These are phyloP conservation scores for Drosophila fulvimacula DNA, from an alignment of 2,888 invertebrate genomes.

Conservation along the genomic window DNA sequence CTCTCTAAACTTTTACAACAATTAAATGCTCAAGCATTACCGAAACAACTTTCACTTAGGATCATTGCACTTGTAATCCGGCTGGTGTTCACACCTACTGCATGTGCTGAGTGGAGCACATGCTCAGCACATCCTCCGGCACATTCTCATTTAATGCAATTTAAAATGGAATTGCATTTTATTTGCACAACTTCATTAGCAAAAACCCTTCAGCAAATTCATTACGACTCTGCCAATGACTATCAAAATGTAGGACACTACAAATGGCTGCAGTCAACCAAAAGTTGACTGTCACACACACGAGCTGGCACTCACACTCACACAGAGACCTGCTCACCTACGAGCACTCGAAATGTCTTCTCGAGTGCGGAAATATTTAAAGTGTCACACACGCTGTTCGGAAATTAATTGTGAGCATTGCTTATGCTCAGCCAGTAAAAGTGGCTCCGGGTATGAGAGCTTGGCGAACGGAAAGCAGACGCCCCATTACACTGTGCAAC, in stretches of 20 bases:
- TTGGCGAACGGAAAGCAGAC: constrained; percentile 6
- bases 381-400: constrained; percentile 74
- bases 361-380: constrained; percentile 81
- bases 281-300: constrained; percentile 38
- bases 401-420: constrained; percentile 74
- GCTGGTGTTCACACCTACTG: constrained; percentile 41
- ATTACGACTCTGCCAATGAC: constrained; percentile 69
- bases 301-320: constrained; percentile 7
- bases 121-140: constrained; percentile 21
- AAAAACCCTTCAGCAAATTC: constrained; percentile 74
- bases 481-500: constrained; percentile 32
- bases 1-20: constrained; percentile 19
- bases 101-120: not conserved
- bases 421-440: constrained; percentile 52
- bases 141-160: constrained; percentile 69
- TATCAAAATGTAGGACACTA: constrained; percentile 76
- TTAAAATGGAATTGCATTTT: constrained; percentile 72
- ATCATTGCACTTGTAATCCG: constrained; percentile 23
- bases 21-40: constrained; percentile 18
- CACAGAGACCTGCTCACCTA: constrained; percentile 33
- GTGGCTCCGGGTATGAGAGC: constrained; percentile 14
- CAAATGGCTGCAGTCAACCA: constrained; percentile 51
- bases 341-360: constrained; percentile 53
- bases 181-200: constrained; percentile 75
- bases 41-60: constrained; percentile 43